Evolutionary conservation across 2,888 invertebrate genomes (phyloP).

Genomic region (Microplitis deprimator): DNA sequence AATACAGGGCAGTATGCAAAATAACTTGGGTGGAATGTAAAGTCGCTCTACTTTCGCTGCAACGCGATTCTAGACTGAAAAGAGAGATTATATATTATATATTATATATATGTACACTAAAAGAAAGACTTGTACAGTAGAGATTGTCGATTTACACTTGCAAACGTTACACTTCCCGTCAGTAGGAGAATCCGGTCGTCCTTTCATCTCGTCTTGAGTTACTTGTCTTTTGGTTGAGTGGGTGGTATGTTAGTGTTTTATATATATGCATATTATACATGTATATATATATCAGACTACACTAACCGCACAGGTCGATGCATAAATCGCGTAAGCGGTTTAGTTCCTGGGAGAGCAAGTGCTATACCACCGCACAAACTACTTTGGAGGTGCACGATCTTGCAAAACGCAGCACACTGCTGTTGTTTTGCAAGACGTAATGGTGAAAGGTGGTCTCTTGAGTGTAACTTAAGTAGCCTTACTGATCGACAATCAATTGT

Average conservation of each 20-base stretch:
- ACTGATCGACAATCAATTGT: constrained; percentile 9
- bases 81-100: constrained; percentile 10
- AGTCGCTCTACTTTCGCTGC: constrained; percentile 28
- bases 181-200: constrained; percentile 32
- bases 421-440: constrained; percentile 42
- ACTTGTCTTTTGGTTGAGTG: constrained; percentile 12
- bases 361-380: background rate
- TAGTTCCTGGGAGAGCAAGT: constrained; percentile 19
- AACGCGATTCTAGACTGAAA: constrained; percentile 23
- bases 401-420: constrained; percentile 21
- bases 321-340: constrained; percentile 24
- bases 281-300: background rate
- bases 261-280: constrained; percentile 19
- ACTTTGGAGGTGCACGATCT: constrained; percentile 20
- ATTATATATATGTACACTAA: constrained; percentile 1
- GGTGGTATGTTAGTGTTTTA: background rate
- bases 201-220: constrained; percentile 19
- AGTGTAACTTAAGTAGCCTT: constrained; percentile 25
- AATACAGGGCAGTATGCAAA: constrained; percentile 15
- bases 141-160: constrained; percentile 13
- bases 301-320: constrained; percentile 11
- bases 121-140: constrained; percentile 6
- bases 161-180: constrained; percentile 25
- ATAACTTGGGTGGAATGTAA: constrained; percentile 14
- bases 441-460: constrained; percentile 46